A percentile compares a stretch with the other conserved stretches of the same genome.
Evolutionary conservation across 2,888 invertebrate species (phyloP).

Genomic region (Epinotia bilunana): DNA sequence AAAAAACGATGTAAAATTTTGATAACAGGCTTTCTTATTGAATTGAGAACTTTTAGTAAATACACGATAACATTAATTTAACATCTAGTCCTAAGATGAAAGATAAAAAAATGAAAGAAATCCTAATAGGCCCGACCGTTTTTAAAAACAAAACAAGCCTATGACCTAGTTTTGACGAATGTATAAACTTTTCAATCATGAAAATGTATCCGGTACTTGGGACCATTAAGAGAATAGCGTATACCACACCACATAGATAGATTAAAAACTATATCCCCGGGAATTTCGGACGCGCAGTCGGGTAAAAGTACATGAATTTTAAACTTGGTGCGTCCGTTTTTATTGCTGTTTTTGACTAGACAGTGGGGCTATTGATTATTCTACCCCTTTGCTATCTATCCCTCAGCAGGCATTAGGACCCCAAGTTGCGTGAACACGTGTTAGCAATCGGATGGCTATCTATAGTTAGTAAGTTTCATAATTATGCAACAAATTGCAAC

Average conservation of each 20-base stretch:
- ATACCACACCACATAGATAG: neutral
- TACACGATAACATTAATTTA: no score
- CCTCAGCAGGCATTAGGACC: conserved; percentile 26
- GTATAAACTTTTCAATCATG: neutral
- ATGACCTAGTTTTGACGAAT: neutral
- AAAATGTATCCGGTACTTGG: neutral
- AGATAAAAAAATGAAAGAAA: neutral
- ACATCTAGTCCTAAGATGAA: no score
- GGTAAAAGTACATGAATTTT: neutral
- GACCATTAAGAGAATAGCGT: neutral
- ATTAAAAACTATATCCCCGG: neutral
- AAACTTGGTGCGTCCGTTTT: neutral
- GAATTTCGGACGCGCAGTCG: neutral
- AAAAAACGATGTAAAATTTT: neutral
- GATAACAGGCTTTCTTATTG: neutral
- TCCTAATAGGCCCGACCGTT: neutral
- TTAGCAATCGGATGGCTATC: neutral
- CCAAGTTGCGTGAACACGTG: conserved; percentile 38
- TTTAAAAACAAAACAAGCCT: neutral
- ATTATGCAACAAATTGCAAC: neutral
- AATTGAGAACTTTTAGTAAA: no score
- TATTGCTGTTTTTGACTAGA: conserved; percentile 19
- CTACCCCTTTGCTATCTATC: conserved; percentile 36
- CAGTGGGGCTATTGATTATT: conserved; percentile 32
- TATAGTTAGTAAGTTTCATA: neutral